Percentiles rank a stretch among this genome's conserved stretches.
phyloP scores from a whole-genome alignment of 2,797 vertebrate species.

The Poliocrania exsul region DNA sequence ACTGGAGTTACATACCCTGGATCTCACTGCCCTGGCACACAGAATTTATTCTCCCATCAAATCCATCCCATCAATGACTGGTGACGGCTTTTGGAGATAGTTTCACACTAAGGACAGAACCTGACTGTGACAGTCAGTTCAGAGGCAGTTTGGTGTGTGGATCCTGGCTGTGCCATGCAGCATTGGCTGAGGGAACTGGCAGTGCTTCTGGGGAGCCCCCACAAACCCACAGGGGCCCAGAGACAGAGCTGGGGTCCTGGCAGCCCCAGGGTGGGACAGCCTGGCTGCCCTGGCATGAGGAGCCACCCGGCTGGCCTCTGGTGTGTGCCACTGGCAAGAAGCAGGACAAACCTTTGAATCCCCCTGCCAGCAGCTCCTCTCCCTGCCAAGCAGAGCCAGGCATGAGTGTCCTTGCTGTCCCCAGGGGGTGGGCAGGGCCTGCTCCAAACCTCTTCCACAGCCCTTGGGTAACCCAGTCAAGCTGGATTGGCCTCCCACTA shows the following conservation, averaged over 20 bases:
- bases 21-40: not conserved
- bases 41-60: not conserved
- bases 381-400: not conserved
- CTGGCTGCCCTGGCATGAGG: fast-evolving
- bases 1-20: fast-evolving
- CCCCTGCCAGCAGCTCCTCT: not conserved
- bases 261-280: not conserved
- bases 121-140: fast-evolving
- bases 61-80: not conserved
- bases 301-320: not conserved
- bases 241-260: not conserved
- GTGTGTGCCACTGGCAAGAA: not conserved
- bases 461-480: fast-evolving
- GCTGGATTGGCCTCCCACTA: fast-evolving
- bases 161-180: not conserved
- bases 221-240: fast-evolving
- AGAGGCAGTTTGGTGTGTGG: not conserved
- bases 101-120: fast-evolving
- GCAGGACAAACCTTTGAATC: not conserved
- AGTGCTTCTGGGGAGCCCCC: not conserved
- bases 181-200: not conserved
- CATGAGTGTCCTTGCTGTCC: fast-evolving
- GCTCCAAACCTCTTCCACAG: fast-evolving
- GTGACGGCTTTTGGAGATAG: not conserved
- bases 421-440: fast-evolving